Evolutionary conservation across 2,113 vertebrate species (phyloP).

Genomic region (Bos taurus): DNA sequence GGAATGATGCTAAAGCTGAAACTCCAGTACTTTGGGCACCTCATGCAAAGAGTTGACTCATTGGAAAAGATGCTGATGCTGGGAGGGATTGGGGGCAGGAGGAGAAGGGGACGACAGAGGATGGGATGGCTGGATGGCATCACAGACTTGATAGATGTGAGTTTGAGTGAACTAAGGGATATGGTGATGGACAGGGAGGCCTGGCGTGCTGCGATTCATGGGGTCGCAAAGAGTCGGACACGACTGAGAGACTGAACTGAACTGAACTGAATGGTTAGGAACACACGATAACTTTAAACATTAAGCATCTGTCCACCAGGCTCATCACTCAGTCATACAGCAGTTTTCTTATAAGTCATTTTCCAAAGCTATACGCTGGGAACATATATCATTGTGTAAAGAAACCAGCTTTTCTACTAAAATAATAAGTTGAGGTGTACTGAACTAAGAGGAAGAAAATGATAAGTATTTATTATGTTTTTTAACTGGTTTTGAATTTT

Average conservation of each 20-base stretch:
- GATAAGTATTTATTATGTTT: background rate
- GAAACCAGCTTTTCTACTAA: background rate
- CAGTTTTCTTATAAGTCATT: background rate
- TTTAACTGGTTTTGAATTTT: background rate
- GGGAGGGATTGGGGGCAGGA: too few relatives aligned
- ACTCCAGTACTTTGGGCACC: too few relatives aligned
- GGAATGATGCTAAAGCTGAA: too few relatives aligned
- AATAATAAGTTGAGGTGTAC: background rate
- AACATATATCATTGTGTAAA: background rate
- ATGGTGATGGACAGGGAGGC: too few relatives aligned
- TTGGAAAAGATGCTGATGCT: too few relatives aligned
- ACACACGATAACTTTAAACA: background rate
- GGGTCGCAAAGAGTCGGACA: too few relatives aligned
- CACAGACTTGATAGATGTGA: accelerated
- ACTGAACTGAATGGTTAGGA: background rate
- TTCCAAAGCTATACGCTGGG: background rate
- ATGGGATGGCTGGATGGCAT: too few relatives aligned
- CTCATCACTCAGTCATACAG: background rate
- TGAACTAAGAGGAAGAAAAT: background rate
- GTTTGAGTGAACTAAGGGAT: too few relatives aligned
- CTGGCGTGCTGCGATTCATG: too few relatives aligned
- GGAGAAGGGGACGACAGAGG: too few relatives aligned
- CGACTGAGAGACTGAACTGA: too few relatives aligned
- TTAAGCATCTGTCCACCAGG: background rate
- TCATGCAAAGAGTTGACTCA: too few relatives aligned